Base-by-base conservation (phyloP, 2,888 invertebrate species). In the Cerastis rubricosa region DNA sequence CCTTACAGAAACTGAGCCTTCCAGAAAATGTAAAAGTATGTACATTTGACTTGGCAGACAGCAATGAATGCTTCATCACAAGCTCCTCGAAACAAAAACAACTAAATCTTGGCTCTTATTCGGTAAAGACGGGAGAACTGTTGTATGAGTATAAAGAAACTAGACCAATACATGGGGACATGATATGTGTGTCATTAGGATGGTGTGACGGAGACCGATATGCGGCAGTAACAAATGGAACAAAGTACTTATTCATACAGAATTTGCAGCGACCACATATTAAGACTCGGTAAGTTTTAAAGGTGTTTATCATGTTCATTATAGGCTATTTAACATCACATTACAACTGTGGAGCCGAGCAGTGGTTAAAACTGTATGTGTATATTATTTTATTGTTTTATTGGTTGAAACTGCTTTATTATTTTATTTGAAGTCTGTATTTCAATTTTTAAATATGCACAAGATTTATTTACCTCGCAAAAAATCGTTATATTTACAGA, bases 181-280 rank as follows among this genome's bases (percentile, higher is more conserved):
- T 96, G 84, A 84, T 96, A 17, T 89, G 90, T 72, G 94, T 96
- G 0, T 92, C 96, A 0, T 78, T 97, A n/a, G 97, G 97, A 12
- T 92, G 91, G 89, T 95, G 92, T 76, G 90, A 94, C 69, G 93
- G 93, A 43, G 94, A 95, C 29, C 91, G 90, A 87, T 95, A 93
- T 93, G 97, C 94, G 64, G 96, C 96, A 19, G 87, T 97, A 35
- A 89, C 91, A 40, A 96, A 96, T 90, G 96, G 95, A 51, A 93
- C 94, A 1, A 93, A 91, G 83, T 88, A 74, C 71, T 85, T 97
- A 40, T 93, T 89, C 71, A 91, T 97, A 59, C 96, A 96, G 85
- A 95, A 96, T 87, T 86, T 96, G 68, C 84, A 91, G 19, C 90
- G 94, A 74, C 94, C 95, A 57, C 92, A 94, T 87, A 51, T 94